Conservation (phyloP, 2,888 invertebrate genomes). For the Germaria angustata region DNA sequence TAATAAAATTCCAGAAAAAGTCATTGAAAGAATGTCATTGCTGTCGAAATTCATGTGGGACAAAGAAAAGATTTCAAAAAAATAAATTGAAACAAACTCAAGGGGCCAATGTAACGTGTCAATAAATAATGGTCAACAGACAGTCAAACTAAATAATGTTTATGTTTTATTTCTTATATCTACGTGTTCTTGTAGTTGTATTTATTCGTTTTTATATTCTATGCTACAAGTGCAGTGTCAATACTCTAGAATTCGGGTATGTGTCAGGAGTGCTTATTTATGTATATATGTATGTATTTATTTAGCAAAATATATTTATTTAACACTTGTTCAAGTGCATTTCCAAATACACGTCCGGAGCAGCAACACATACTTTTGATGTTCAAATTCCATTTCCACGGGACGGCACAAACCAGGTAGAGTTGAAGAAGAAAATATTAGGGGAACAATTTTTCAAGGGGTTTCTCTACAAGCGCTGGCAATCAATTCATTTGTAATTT, state of each 20-base stretch:
- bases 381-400: not conserved
- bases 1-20: conserved; percentile 13
- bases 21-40: conserved; percentile 5
- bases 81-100: conserved; percentile 11
- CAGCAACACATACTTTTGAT: not conserved
- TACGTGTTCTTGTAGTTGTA: not conserved
- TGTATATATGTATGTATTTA: not conserved
- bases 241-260: conserved; percentile 9
- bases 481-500: too few relatives aligned
- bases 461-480: too few relatives aligned
- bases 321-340: conserved; percentile 33
- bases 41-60: not conserved
- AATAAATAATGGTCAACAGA: conserved; percentile 43
- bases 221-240: conserved; percentile 31
- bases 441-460: not conserved
- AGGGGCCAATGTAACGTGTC: conserved; percentile 58
- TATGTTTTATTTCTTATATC: not conserved
- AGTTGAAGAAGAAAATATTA: not conserved
- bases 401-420: not conserved
- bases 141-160: not conserved
- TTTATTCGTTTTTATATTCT: not conserved
- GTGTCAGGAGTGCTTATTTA: not conserved
- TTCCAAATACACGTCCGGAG: conserved; percentile 16
- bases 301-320: conserved; percentile 38
- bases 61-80: not conserved